Percentiles rank a stretch among this genome's conserved stretches.
These are phyloP conservation scores for Synergus gifuensis DNA, from an alignment of 2,888 invertebrate genomes.

Conservation along the genomic window DNA sequence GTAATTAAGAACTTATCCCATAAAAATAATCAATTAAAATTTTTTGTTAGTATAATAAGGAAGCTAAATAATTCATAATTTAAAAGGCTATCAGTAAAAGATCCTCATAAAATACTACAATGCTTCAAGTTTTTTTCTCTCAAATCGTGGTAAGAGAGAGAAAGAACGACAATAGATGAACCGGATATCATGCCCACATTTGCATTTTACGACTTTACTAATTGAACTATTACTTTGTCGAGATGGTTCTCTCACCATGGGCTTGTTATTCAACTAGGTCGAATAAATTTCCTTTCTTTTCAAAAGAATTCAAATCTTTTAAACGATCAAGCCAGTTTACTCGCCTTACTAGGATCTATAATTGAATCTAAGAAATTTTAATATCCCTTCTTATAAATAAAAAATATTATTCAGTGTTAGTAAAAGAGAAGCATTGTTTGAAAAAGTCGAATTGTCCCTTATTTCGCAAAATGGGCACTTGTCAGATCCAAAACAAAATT, in stretches of 20 bases:
- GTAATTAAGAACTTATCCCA: background rate
- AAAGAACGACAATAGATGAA: conserved; percentile 9
- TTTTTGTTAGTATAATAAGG: background rate
- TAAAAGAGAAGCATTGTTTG: too few species aligned
- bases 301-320: conserved; percentile 17
- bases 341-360: conserved; percentile 58
- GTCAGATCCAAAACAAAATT: background rate
- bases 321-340: background rate
- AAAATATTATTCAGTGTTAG: too few species aligned
- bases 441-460: too few species aligned
- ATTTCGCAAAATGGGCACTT: background rate
- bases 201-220: conserved; percentile 67
- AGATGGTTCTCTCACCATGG: conserved; percentile 13
- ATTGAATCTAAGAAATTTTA: conserved; percentile 59
- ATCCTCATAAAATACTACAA: background rate
- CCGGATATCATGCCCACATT: conserved; percentile 61
- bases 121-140: background rate
- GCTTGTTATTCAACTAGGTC: conserved; percentile 33
- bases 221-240: conserved; percentile 67
- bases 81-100: background rate
- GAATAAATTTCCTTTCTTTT: background rate
- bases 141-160: background rate
- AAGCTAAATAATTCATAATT: background rate
- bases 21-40: background rate
- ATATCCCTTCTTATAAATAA: background rate